These are phyloP conservation scores for Pogonomyrmex barbatus DNA, from an alignment of 1,140 invertebrate species.

Conservation along the genomic window DNA sequence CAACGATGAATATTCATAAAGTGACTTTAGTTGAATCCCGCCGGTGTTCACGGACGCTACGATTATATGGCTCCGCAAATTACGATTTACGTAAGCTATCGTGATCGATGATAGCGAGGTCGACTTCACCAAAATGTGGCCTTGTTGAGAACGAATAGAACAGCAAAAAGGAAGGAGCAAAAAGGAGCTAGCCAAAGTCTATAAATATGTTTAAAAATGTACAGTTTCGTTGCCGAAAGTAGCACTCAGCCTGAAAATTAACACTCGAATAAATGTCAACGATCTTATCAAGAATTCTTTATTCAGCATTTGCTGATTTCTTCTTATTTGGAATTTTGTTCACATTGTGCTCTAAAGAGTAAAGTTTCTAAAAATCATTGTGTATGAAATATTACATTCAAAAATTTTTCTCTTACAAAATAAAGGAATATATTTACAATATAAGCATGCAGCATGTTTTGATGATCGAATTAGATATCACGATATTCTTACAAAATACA, in stretches of 20 bases:
- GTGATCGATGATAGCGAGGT: conserved; percentile 33
- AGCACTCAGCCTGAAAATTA: neutral
- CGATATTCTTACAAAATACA: neutral
- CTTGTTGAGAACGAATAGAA: conserved; percentile 3
- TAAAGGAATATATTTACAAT: neutral
- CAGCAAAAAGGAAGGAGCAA: conserved; percentile 5
- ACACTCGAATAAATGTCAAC: neutral
- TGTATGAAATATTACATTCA: neutral
- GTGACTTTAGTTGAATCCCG: conserved; percentile 14
- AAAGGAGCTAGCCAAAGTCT: neutral
- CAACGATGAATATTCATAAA: conserved; percentile 66
- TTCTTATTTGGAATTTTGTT: conserved; percentile 9
- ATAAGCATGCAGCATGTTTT: neutral
- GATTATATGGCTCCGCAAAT: conserved; percentile 64
- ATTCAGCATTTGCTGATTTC: neutral
- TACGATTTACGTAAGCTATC: conserved; percentile 62
- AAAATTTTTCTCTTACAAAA: neutral
- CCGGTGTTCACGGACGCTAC: conserved; percentile 12
- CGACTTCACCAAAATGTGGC: conserved; percentile 31
- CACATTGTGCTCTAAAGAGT: neutral
- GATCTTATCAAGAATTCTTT: neutral
- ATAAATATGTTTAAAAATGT: neutral
- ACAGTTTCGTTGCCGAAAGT: neutral
- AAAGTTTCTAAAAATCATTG: neutral
- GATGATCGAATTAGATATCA: neutral